Percentiles rank a stretch among this genome's conserved stretches.
These are phyloP conservation scores for Rattus rattus DNA, from an alignment of 2,113 vertebrate genomes.

Conservation along the genomic window DNA sequence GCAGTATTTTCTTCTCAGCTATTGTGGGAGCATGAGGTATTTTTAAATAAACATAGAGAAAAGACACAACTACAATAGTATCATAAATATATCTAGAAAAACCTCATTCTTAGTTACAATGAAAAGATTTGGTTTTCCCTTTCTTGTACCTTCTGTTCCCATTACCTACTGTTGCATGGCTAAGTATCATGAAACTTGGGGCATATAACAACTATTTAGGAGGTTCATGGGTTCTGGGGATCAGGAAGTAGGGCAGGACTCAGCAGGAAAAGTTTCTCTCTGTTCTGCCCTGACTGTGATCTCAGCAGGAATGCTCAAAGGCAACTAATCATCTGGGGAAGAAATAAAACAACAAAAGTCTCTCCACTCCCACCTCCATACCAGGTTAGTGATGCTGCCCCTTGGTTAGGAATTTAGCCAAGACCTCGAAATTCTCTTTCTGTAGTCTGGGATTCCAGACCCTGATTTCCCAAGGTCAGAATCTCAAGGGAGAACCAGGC, in stretches of 20 bases:
- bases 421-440: background rate
- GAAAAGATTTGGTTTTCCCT: constrained; percentile 3
- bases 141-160: background rate
- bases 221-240: background rate
- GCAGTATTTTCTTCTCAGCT: background rate
- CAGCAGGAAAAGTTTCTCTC: background rate
- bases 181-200: background rate
- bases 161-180: background rate
- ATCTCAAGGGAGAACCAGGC: background rate
- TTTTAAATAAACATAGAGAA: background rate
- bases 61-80: background rate
- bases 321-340: background rate
- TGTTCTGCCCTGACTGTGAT: background rate
- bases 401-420: background rate
- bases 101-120: background rate
- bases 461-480: background rate
- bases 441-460: background rate
- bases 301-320: background rate
- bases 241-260: background rate
- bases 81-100: background rate
- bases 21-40: background rate
- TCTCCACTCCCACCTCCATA: too few species aligned
- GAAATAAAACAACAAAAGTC: background rate
- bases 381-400: background rate
- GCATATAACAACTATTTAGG: background rate